These are phyloP conservation scores for Raja brachyura DNA, from an alignment of 2,113 vertebrate genomes.

Conservation along the genomic window DNA sequence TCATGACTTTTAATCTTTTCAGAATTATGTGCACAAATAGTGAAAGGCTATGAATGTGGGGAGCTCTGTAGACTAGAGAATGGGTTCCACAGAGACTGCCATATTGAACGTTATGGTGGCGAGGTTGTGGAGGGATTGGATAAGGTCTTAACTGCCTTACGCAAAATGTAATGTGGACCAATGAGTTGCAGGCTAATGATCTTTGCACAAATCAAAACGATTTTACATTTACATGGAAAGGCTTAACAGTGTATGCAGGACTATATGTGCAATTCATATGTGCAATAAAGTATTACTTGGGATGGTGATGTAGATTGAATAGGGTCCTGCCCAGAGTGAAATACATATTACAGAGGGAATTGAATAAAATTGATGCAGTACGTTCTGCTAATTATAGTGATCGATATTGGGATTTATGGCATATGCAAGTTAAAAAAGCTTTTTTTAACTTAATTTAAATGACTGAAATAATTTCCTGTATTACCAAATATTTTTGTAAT, in stretches of 20 bases:
- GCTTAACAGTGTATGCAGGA: neutral
- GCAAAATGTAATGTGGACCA: neutral
- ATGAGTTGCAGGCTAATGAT: neutral
- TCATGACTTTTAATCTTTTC: neutral
- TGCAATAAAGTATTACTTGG: neutral
- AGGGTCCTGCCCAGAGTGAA: neutral
- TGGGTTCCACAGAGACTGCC: neutral
- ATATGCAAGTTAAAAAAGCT: neutral
- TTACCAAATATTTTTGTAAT: neutral
- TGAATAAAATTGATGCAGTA: neutral
- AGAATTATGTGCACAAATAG: neutral
- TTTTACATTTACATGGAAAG: neutral
- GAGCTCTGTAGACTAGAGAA: neutral
- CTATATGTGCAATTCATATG: neutral
- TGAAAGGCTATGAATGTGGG: neutral
- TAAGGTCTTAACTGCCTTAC: neutral
- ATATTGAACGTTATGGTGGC: neutral
- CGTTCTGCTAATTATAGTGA: neutral
- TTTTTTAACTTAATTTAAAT: neutral
- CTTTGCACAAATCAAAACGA: neutral
- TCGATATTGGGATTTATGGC: neutral
- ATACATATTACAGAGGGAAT: neutral
- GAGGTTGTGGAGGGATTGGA: neutral
- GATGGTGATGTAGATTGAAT: neutral
- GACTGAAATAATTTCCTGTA: neutral